phyloP scores from a whole-genome alignment of 2,797 vertebrate species.

The Sebastes elongatus region DNA sequence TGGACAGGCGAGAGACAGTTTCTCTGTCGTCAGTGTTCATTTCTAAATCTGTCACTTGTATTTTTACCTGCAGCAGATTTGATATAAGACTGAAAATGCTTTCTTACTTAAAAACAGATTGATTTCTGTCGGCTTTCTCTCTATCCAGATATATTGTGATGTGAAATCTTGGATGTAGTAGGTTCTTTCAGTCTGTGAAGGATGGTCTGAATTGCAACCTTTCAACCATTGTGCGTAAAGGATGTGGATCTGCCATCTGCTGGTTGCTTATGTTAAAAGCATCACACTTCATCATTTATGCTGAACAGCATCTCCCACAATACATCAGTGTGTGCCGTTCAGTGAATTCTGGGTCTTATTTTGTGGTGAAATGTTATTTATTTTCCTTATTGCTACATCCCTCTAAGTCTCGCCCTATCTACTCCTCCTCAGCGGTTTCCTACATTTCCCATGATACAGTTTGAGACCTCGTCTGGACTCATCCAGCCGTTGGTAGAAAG shows the following conservation, averaged over 20 bases:
- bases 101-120: not conserved
- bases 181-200: not conserved
- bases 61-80: slow-evolving; percentile 5
- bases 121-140: not conserved
- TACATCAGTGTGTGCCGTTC: not conserved
- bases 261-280: slow-evolving; percentile 12
- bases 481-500: not conserved
- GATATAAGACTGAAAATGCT: not conserved
- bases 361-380: not conserved
- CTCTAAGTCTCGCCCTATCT: not conserved
- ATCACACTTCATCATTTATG: not conserved
- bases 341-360: not conserved
- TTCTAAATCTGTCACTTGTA: not conserved
- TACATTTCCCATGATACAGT: not conserved
- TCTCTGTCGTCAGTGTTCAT: not conserved
- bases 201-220: not conserved
- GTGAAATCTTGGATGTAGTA: not conserved
- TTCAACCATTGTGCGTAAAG: not conserved
- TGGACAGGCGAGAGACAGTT: not conserved
- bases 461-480: not conserved
- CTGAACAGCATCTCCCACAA: not conserved
- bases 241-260: slow-evolving; percentile 24
- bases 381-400: not conserved
- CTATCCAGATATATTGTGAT: not conserved
- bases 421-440: not conserved